Conservation (phyloP, 2,797 vertebrate genomes). For the Danio tinwini region DNA sequence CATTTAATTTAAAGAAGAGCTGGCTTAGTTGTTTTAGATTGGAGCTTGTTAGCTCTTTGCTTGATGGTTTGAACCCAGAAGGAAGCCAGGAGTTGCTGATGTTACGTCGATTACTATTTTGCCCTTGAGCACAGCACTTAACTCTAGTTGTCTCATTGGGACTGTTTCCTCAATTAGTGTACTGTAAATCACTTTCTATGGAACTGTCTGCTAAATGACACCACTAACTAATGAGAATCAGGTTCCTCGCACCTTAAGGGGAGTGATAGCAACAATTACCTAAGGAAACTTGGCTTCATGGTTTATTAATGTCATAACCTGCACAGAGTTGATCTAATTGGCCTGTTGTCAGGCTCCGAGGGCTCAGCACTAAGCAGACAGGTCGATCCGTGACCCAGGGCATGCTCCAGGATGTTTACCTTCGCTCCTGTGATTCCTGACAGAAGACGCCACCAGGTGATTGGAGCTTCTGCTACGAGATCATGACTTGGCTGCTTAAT, state of each 20-base stretch:
- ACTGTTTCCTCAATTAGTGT: constrained; percentile 16
- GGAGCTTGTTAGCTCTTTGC: neutral
- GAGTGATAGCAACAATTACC: constrained; percentile 42
- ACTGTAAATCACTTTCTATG: constrained; percentile 34
- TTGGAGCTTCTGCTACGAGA: constrained; percentile 47
- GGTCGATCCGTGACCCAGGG: constrained; percentile 63
- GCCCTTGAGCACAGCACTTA: constrained; percentile 18
- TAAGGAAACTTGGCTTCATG: constrained; percentile 51
- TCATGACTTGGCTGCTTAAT: constrained; percentile 40
- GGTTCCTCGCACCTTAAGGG: constrained; percentile 10
- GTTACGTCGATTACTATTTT: neutral
- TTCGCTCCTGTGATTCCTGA: constrained; percentile 56
- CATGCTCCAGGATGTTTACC: constrained; percentile 64
- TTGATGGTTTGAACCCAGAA: constrained; percentile 14
- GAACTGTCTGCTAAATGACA: constrained; percentile 28
- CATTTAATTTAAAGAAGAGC: neutral
- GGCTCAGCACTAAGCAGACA: constrained; percentile 55
- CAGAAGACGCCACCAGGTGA: constrained; percentile 55
- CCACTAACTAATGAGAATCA: constrained; percentile 37
- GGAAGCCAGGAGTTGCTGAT: constrained; percentile 1
- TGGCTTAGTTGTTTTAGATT: constrained; percentile 15
- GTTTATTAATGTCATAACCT: constrained; percentile 57
- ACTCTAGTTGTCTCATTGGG: neutral
- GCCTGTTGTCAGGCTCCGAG: constrained; percentile 59
- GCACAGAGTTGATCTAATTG: constrained; percentile 59